Evolutionary conservation across 1,140 invertebrate genomes (phyloP).

Genomic region (Acromyrmex echinatior): DNA sequence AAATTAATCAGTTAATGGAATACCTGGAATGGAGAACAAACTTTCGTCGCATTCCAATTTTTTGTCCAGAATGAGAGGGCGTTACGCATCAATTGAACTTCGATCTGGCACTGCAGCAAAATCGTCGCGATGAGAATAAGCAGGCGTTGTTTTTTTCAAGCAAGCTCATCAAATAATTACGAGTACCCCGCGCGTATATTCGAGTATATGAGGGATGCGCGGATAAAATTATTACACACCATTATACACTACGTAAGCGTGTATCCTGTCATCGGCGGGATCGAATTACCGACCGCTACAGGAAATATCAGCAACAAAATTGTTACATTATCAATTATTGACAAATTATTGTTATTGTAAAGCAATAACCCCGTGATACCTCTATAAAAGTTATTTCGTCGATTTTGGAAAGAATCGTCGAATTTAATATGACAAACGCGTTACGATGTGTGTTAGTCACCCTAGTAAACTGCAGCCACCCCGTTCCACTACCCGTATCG

Average conservation of each 20-base stretch:
- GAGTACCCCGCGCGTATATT: not conserved
- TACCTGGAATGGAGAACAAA: not conserved
- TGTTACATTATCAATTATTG: not conserved
- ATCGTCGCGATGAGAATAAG: not conserved
- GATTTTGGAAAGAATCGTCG: not conserved
- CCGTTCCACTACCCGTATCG: conserved; percentile 23
- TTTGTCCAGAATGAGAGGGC: not conserved
- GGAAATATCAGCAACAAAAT: not conserved
- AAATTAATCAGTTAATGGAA: not conserved
- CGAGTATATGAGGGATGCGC: not conserved
- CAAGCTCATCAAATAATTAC: not conserved
- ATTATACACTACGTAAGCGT: not conserved
- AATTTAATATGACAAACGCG: conserved; percentile 10
- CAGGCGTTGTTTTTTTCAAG: too few relatives aligned
- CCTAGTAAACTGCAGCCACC: not conserved
- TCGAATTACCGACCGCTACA: not conserved
- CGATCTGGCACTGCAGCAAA: not conserved
- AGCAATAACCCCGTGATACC: not conserved
- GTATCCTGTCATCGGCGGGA: not conserved
- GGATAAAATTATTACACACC: not conserved
- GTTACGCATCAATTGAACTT: not conserved
- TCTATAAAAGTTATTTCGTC: too few relatives aligned
- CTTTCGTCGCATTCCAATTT: not conserved
- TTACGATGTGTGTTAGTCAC: not conserved
- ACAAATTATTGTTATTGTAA: not conserved